These are phyloP conservation scores for Vanessa cardui DNA, from an alignment of 2,888 invertebrate species.

Conservation along the genomic window DNA sequence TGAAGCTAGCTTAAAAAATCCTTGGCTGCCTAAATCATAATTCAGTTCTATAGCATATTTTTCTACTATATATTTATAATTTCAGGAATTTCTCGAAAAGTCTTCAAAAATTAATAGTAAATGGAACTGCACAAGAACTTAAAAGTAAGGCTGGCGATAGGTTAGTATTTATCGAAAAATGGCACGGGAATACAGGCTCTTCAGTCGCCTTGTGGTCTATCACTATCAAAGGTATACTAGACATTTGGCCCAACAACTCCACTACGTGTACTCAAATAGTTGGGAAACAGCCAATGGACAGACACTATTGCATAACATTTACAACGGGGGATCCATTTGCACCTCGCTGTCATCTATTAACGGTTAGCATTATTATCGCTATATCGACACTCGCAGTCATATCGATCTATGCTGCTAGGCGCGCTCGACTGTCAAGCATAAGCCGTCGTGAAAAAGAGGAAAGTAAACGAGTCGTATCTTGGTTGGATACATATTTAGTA, in stretches of 20 bases:
- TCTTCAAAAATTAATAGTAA: conserved; percentile 15
- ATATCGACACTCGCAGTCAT: conserved; percentile 77
- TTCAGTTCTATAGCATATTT: no score
- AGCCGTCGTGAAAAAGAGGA: conserved; percentile 44
- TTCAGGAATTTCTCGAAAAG: conserved; percentile 31
- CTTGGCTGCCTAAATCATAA: no score
- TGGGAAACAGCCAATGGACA: conserved; percentile 14
- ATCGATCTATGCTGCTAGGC: conserved; percentile 57
- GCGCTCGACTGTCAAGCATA: conserved; percentile 71
- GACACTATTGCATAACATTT: conserved; percentile 26
- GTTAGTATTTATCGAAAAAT: conserved; percentile 41
- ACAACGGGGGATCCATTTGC: conserved; percentile 65
- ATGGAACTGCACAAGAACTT: conserved; percentile 22
- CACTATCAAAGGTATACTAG: conserved; percentile 12
- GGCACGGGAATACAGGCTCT: conserved; percentile 28
- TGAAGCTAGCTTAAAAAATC: no score
- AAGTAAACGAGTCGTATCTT: conserved; percentile 42
- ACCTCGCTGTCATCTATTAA: conserved; percentile 85
- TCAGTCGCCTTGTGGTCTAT: conserved; percentile 24
- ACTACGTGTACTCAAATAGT: conserved; percentile 12
- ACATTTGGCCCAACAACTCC: background rate
- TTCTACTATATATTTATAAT: conserved; percentile 1
- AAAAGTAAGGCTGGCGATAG: conserved; percentile 13
- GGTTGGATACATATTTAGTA: conserved; percentile 48
- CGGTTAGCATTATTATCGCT: conserved; percentile 79